Base-by-base conservation (phyloP, 2,113 vertebrate genomes). In the Zingel zingel region DNA sequence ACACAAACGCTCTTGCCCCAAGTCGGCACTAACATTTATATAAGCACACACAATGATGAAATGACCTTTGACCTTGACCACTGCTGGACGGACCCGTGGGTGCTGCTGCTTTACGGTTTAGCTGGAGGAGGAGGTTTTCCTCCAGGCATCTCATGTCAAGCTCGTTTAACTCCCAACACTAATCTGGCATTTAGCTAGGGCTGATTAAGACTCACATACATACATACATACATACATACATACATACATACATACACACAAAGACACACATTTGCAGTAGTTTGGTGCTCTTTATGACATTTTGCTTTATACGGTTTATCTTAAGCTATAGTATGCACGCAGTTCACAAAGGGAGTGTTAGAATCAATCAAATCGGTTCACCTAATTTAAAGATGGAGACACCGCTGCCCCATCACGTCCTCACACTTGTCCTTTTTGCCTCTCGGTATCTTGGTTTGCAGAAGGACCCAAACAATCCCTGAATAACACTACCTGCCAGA, bases 11-110 rank as follows among this genome's bases (percentile, higher is more conserved):
- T 79, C 58, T 59, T 33, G 82, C 86, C 90, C 77, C 18, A 6
- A 86, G 84, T 84, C 25, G 27, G 43, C 21, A 27, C 84, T 76
- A 84, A 86, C 89, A 89, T 90, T 93, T 87, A 85, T 71, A 77
- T 74, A 89, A 89, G 72, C 64, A 7, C 64, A 77, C 73, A 83
- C 54, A 79, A 59, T 43, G 45, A 59, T 65, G 62, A 77, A 71
- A 63, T 69, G 79, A 90, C 81, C 86, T 82, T 57, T 89, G 89
- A 88, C 72, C 87, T 90, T 85, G 50, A 80, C 19, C 71, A 81
- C 74, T 6, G 7, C 50, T 57, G 59, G 27, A 62, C 47, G 73
- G 72, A 85, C 51, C 67, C 23, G 14, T 47, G 75, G 58, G 81
- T 62, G 71, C 71, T 58, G 53, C 57, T 69, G 79, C 76, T 82